Base-by-base conservation (phyloP, 2,113 vertebrate species). In the Pandion haliaetus region DNA sequence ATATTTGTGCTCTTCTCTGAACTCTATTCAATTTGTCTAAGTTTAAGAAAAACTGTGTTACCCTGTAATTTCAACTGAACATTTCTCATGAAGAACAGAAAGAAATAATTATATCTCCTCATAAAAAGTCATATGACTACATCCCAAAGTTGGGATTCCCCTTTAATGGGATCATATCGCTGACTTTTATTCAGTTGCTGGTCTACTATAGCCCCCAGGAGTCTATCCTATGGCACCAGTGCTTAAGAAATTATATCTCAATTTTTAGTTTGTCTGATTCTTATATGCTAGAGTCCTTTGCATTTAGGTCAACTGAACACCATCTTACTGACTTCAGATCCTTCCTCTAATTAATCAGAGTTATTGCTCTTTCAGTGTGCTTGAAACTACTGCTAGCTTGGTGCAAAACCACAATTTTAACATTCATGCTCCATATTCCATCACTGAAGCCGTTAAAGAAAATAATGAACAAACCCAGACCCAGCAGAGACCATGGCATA, bases 291-390 rank as follows among this genome's bases (percentile, higher is more conserved):
- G 12, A 91, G 18, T 66, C 40, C 47, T 89, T 89, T 66, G 69
- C 0, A 0, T 18, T 67, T 55, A 4, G 21, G n/a, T 87, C 14
- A 4, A 17, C 29, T 31, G 29, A 88, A 72, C 49, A 72, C 5
- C 8, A 9, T 14, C 38, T 71, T 61, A 82, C 18, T 47, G 71
- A 66, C 38, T 62, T 89, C n/a, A 89, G 42, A 34, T 50, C 31
- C 8, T 58, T 87, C 25, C 42, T 58, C 57, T 42, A 42, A 79
- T 87, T 72, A 49, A 82, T 52, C 42, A 84, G 66, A 61, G 58
- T 36, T 86, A 78, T 0, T 58, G 34, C n/a, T 78, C 42, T 86
- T 87, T 63, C 38, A 67, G 11, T 17, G 40, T 29, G 2, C 38
- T 42, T 93, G 69, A 85, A 87, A 90, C 25, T 79, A 70, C 61